Percentiles rank a stretch among this genome's conserved stretches.
These are phyloP conservation scores for Cavia porcellus DNA, from an alignment of 2,113 vertebrate genomes.

Conservation along the genomic window DNA sequence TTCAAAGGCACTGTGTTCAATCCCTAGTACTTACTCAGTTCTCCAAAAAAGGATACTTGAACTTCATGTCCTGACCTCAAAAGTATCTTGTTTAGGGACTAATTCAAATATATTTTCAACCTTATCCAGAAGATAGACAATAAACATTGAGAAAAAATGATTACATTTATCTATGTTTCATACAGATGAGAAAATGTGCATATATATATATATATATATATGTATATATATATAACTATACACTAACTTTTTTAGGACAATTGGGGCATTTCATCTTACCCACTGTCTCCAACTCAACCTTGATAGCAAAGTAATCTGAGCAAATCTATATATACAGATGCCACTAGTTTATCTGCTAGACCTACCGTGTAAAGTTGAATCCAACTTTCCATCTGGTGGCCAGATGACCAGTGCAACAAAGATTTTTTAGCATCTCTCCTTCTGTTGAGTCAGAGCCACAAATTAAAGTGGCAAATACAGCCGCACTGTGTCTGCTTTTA, in stretches of 20 bases:
- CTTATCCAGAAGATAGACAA: conserved; percentile 71
- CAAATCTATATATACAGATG: conserved; percentile 62
- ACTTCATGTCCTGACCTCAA: conserved; percentile 41
- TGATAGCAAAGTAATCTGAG: not conserved
- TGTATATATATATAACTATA: not conserved
- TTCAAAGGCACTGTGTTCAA: not conserved
- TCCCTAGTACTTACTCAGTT: not conserved
- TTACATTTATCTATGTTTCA: not conserved
- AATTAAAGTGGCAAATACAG: conserved; percentile 55
- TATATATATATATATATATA: not conserved
- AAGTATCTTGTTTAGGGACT: conserved; percentile 22
- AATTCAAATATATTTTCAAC: conserved; percentile 46
- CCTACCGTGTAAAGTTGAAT: conserved; percentile 35
- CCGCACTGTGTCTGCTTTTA: conserved; percentile 27
- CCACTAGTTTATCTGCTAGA: not conserved
- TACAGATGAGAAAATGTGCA: not conserved
- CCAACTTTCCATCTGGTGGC: conserved; percentile 68
- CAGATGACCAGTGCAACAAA: conserved; percentile 26
- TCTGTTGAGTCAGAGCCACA: conserved; percentile 61
- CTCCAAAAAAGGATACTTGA: conserved; percentile 56
- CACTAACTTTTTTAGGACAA: conserved; percentile 43
- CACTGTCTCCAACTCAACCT: not conserved
- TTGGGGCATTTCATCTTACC: not conserved
- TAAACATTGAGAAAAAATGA: conserved; percentile 74
- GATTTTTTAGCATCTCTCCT: conserved; percentile 61